Evolutionary conservation across 2,113 vertebrate species (phyloP).

Genomic region (Cricetomys ansorgei): DNA sequence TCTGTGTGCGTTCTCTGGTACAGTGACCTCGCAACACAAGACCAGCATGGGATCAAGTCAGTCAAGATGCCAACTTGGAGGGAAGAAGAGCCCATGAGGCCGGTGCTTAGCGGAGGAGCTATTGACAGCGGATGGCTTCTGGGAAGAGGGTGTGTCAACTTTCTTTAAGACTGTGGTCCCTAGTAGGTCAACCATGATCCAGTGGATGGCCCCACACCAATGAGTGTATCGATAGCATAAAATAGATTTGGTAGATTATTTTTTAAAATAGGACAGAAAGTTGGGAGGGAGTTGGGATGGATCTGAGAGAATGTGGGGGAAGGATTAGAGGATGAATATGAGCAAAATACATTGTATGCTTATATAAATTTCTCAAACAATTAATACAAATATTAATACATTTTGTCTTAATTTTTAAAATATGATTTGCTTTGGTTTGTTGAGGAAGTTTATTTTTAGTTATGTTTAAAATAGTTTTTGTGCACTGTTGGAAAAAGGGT

Average conservation of each 20-base stretch:
- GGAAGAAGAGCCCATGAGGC: not conserved
- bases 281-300: not conserved
- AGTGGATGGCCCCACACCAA: not conserved
- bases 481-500: too few relatives aligned
- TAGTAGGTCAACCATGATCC: not conserved
- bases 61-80: not conserved
- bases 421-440: not conserved
- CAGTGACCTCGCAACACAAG: not conserved
- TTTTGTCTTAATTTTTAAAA: conserved; percentile 7
- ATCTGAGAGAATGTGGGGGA: not conserved
- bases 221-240: not conserved
- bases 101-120: not conserved
- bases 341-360: not conserved
- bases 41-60: not conserved
- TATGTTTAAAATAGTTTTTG: too few relatives aligned
- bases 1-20: not conserved
- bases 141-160: not conserved
- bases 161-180: not conserved
- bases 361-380: not conserved
- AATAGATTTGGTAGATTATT: not conserved
- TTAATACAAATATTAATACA: not conserved
- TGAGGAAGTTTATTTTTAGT: too few relatives aligned
- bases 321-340: not conserved
- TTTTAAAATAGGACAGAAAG: not conserved
- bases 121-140: not conserved